phyloP scores from a whole-genome alignment of 1,140 invertebrate genomes.

The Ctenoplectra terminalis region DNA sequence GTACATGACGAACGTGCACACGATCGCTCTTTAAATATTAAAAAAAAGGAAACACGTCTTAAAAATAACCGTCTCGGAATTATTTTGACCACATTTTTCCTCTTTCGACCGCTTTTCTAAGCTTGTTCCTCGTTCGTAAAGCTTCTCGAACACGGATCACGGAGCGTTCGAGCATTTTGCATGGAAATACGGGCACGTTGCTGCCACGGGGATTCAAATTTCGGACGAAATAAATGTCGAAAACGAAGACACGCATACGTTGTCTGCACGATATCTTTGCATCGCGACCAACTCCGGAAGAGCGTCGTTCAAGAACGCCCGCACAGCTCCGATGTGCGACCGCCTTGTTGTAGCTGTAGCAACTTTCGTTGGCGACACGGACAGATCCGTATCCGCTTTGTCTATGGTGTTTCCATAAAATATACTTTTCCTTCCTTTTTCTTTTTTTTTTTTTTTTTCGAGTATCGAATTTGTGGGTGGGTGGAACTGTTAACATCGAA shows the following conservation, averaged over 20 bases:
- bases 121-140: background rate
- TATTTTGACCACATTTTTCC: slow-evolving; percentile 17
- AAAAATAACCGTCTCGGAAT: slow-evolving; percentile 12
- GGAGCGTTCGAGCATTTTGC: slow-evolving; percentile 35
- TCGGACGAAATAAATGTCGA: slow-evolving; percentile 49
- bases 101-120: background rate
- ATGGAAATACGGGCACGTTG: slow-evolving; percentile 8
- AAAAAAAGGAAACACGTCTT: background rate
- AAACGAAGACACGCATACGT: slow-evolving; percentile 33
- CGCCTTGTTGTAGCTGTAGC: background rate
- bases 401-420: background rate
- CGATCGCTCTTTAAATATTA: slow-evolving; percentile 10
- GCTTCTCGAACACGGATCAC: background rate
- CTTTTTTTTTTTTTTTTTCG: no score
- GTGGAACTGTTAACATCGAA: background rate
- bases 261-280: slow-evolving; percentile 41
- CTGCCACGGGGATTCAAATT: slow-evolving; percentile 48
- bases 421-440: no score
- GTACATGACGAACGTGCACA: background rate
- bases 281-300: slow-evolving; percentile 51
- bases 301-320: slow-evolving; percentile 64
- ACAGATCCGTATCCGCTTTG: background rate
- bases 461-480: slow-evolving; percentile 2
- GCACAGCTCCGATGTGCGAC: slow-evolving; percentile 10
- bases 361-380: background rate